Base-by-base conservation (phyloP, 2,888 invertebrate species). In the Macaria notata region DNA sequence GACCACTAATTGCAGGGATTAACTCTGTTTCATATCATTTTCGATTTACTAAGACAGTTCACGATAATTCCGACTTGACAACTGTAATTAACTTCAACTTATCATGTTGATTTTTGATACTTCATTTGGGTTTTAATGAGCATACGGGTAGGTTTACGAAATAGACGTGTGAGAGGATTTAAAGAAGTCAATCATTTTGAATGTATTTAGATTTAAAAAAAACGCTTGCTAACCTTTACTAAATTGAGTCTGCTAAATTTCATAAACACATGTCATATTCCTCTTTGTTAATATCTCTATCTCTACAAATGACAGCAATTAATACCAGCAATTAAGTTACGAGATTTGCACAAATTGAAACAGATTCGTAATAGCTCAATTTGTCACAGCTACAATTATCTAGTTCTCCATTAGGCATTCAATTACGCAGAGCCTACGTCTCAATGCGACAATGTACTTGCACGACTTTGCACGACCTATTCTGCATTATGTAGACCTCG, bases 1-100 rank as follows among this genome's bases (percentile, higher is more conserved):
- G 70, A 62, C 70, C 69, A 74, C 71, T 88, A 87, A 88, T 88
- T 88, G 86, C 79, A 81, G 83, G 76, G 83, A 75, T 76, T 78
- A 75, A 78, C 73, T 71, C 68, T 60, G 71, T 72, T 78, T 75
- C 72, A 78, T 78, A 78, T 80, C 76, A 78, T 75, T 75, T 79
- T 71, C 68, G 69, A 75, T 77, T 71, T 74, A 73, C 73, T 73
- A 70, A 77, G 73, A 76, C 73, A 73, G 73, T 72, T 80, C 72
- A 71, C 61, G 56, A 62, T 61, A 56, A 68, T 69, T 66, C 64
- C 49, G 57, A 71, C 73, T 61, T 79, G 82, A 82, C 84, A 83
- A 81, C 74, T 76, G 76, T 78, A 78, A 82, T 84, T 81, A 76
- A 71, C 73, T 73, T 64, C 77, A 81, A 79, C 75, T 76, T 80